Base-by-base conservation (phyloP, 2,797 vertebrate species). In the Pangasius djambal region DNA sequence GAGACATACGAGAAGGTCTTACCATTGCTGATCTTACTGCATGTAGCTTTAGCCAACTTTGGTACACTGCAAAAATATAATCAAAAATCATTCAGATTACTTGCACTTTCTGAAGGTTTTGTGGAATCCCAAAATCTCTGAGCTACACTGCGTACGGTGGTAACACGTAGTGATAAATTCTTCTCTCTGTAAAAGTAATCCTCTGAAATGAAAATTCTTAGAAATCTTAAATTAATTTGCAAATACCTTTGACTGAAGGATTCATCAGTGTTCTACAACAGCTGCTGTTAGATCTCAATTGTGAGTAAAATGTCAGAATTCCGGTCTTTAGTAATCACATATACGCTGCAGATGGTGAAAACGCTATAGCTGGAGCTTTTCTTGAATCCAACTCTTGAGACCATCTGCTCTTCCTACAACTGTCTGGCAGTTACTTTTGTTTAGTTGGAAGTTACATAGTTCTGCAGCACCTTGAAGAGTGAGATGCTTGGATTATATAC, bases 1-100 rank as follows among this genome's bases (percentile, higher is more conserved):
- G 25, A n/a, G 7, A 6, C 40, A 82, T 3, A 18, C 40, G 10
- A 81, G n/a, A 81, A 57, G 8, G 9, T 83, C 82, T 83, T 65
- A 83, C 82, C 82, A 83, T 83, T 31, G 28, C 40, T 65, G 82
- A 83, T 65, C 82, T 65, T 83, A 83, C 82, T n/a, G 40, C 28
- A 31, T 50, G 82, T 31, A 84, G 15, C 25, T 84, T 67, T 48
- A 84, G 28, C 82, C 82, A 84, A 48, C 61, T 84, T 31, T 67
- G 40, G 15, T 31, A 48, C 40, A 84, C 82, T 83, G 59, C 9
- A 65, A 48, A 44, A 63, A 83, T 7, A 40, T 15, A 15, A 77
- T 5, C 0, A 40, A 63, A 59, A 61, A 5, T 59, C 4, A 44
- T 40, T 63, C n/a, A 25, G 8, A 61, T 34, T 20, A 61, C 34